Evolutionary conservation across 2,113 vertebrate species (phyloP).

Genomic region (Meriones unguiculatus): DNA sequence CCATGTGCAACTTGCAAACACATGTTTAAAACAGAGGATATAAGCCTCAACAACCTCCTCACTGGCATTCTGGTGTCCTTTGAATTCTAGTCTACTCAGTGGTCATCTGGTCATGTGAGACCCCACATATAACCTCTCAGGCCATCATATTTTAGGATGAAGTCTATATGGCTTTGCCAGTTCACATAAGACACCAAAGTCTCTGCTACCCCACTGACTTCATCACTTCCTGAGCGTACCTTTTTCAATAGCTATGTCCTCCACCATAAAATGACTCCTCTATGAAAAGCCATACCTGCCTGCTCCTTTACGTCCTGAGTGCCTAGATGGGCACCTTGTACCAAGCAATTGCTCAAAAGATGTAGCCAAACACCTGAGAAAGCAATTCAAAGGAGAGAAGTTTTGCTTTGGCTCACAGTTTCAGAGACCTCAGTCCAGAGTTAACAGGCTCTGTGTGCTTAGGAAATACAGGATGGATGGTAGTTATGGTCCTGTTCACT

Average conservation of each 20-base stretch:
- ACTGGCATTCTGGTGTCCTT: background rate
- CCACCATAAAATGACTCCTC: background rate
- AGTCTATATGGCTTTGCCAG: background rate
- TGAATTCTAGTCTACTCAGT: background rate
- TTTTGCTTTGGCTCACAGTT: background rate
- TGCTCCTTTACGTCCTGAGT: background rate
- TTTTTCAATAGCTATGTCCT: background rate
- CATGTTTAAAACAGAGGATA: background rate
- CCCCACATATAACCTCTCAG: background rate
- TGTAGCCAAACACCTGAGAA: background rate
- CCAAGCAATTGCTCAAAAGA: constrained; percentile 24
- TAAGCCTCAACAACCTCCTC: background rate
- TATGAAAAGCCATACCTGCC: background rate
- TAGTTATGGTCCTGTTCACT: background rate
- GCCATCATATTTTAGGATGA: background rate
- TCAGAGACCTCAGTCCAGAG: background rate
- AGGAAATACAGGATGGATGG: background rate
- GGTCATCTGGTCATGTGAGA: background rate
- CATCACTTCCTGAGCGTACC: background rate
- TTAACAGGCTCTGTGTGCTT: too few relatives aligned
- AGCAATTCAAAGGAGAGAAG: background rate
- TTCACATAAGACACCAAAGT: background rate
- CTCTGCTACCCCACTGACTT: background rate
- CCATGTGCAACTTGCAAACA: background rate
- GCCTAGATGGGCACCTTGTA: background rate